These are phyloP conservation scores for Congeria kusceri DNA, from an alignment of 2,888 invertebrate genomes.

Conservation along the genomic window DNA sequence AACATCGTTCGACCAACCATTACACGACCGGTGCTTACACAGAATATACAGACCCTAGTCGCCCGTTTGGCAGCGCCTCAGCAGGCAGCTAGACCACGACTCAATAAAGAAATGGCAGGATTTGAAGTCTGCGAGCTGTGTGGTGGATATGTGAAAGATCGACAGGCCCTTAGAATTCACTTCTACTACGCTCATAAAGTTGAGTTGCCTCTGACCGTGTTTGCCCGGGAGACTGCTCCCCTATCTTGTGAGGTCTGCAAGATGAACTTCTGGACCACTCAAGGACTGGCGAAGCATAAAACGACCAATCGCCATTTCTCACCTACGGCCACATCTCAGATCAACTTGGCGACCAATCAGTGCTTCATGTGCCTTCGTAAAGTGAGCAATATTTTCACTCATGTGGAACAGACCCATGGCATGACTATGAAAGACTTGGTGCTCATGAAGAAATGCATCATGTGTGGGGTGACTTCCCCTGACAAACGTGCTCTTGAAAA, in stretches of 20 bases:
- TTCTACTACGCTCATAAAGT: constrained; percentile 98
- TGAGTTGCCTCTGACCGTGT: constrained; percentile 80
- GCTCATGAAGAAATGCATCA: constrained; percentile 75
- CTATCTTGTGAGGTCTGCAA: constrained; percentile 98
- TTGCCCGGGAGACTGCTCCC: constrained; percentile 89
- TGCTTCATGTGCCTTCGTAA: constrained; percentile 69
- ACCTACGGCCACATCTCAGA: constrained; percentile 16
- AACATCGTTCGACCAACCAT: constrained; percentile 1
- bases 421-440: constrained; percentile 69
- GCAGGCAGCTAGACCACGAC: constrained; percentile 35
- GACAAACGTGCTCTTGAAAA: constrained; percentile 72
- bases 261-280: constrained; percentile 98
- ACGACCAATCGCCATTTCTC: constrained; percentile 86
- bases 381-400: constrained; percentile 66
- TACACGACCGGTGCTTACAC: constrained; percentile 5
- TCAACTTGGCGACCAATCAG: constrained; percentile 37
- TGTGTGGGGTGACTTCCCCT: constrained; percentile 76
- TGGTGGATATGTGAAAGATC: constrained; percentile 97
- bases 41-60: neutral
- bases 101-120: constrained; percentile 62
- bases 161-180: constrained; percentile 96
- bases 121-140: constrained; percentile 93
- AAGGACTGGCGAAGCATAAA: constrained; percentile 97
- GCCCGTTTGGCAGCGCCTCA: constrained; percentile 13
- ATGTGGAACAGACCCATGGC: constrained; percentile 66